Evolutionary conservation across 2,113 vertebrate species (phyloP).

Genomic region (Pterocles burchelli): DNA sequence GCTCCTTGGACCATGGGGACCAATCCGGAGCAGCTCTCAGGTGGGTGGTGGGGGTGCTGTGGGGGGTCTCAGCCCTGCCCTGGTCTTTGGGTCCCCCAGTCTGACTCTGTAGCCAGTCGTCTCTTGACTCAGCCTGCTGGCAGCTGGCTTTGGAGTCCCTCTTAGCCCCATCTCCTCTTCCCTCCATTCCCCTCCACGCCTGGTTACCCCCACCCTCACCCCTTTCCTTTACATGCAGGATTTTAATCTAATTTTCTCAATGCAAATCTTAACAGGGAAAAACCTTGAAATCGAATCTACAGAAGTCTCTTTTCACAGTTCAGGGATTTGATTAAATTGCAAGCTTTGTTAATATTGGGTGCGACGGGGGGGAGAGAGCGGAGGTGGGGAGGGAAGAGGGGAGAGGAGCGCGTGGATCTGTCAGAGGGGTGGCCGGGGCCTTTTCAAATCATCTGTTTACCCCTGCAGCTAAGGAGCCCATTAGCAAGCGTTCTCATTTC

Average conservation of each 20-base stretch:
- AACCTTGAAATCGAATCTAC: constrained; percentile 59
- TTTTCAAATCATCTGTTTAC: constrained; percentile 75
- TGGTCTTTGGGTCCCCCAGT: background rate
- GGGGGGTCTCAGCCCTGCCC: fast-evolving
- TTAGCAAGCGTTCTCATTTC: constrained; percentile 72
- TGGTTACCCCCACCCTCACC: fast-evolving
- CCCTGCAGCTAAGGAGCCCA: constrained; percentile 77
- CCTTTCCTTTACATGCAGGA: constrained; percentile 1
- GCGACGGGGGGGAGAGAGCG: background rate
- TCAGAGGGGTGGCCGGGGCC: constrained; percentile 15
- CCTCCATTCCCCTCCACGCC: fast-evolving
- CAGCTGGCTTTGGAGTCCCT: background rate
- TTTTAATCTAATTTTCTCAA: constrained; percentile 67
- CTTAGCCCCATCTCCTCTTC: background rate
- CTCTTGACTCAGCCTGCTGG: background rate
- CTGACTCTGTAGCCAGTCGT: background rate
- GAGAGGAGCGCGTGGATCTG: constrained; percentile 13
- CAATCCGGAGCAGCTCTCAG: fast-evolving
- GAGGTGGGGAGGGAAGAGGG: background rate
- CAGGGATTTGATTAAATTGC: constrained; percentile 66
- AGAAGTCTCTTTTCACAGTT: constrained; percentile 66
- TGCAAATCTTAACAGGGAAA: constrained; percentile 56
- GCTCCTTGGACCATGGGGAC: background rate
- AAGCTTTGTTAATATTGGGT: constrained; percentile 60
- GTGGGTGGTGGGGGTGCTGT: background rate